Evolutionary conservation across 2,888 invertebrate species (phyloP).

Genomic region (Anticlea derivata): DNA sequence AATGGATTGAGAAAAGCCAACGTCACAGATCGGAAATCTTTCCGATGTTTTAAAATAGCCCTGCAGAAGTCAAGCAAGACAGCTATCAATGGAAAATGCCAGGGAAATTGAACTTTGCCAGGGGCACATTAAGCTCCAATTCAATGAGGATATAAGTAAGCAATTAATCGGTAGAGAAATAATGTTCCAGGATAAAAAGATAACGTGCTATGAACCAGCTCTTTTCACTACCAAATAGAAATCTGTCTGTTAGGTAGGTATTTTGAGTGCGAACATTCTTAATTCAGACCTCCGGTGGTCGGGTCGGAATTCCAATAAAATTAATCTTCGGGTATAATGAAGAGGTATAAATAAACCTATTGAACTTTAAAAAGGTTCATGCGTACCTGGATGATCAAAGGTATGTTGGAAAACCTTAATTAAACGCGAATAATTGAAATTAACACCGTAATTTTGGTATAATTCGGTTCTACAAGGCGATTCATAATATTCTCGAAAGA

Average conservation of each 20-base stretch:
- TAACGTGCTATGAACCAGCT: conserved; percentile 36
- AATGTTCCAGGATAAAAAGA: not conserved
- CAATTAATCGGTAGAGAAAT: too few species aligned
- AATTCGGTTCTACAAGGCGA: too few species aligned
- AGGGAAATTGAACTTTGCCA: too few species aligned
- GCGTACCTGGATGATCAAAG: not conserved
- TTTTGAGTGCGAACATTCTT: conserved; percentile 21
- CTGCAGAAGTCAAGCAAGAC: too few species aligned
- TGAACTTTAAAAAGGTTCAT: not conserved
- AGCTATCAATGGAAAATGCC: too few species aligned
- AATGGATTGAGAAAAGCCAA: too few species aligned
- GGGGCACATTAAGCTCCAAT: too few species aligned
- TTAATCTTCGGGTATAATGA: conserved; percentile 23
- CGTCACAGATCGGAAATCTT: too few species aligned
- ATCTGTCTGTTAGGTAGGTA: conserved; percentile 14
- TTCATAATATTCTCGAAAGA: too few species aligned
- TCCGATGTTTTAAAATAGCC: too few species aligned
- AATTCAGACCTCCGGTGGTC: conserved; percentile 12
- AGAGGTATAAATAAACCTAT: not conserved
- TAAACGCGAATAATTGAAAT: conserved; percentile 2
- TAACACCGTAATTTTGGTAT: too few species aligned
- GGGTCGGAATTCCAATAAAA: conserved; percentile 26
- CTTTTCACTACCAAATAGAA: conserved; percentile 21
- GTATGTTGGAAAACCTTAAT: not conserved
- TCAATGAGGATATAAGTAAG: too few species aligned